A percentile compares a stretch with the other conserved stretches of the same genome.
These are phyloP conservation scores for Hetaerina americana DNA, from an alignment of 1,140 invertebrate species.

Conservation along the genomic window DNA sequence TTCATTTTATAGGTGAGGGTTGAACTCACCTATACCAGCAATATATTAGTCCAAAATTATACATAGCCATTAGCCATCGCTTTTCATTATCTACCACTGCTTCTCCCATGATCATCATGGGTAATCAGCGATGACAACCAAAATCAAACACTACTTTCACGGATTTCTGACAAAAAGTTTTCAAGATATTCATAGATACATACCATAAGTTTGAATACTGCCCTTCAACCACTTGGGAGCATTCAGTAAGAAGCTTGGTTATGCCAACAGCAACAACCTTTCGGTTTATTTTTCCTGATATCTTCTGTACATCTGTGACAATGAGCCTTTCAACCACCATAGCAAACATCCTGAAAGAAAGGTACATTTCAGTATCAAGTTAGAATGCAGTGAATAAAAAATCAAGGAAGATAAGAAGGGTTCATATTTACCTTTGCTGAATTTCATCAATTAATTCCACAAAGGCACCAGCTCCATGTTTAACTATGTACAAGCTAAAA, in stretches of 20 bases:
- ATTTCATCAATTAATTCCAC: constrained; percentile 72
- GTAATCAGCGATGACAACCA: too few species aligned
- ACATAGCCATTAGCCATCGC: too few species aligned
- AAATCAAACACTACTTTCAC: too few species aligned
- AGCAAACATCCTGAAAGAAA: constrained; percentile 67
- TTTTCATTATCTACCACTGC: too few species aligned
- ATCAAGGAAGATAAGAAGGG: neutral
- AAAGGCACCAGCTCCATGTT: constrained; percentile 56
- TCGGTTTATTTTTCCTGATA: constrained; percentile 63
- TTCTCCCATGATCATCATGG: too few species aligned
- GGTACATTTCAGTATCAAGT: constrained; percentile 7
- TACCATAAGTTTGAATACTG: constrained; percentile 53
- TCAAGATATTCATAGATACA: too few species aligned
- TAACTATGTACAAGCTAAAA: constrained; percentile 70
- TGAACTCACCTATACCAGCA: too few species aligned
- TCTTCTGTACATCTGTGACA: constrained; percentile 73
- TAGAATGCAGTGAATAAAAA: neutral
- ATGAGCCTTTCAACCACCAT: constrained; percentile 87
- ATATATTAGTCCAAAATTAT: too few species aligned
- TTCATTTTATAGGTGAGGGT: too few species aligned
- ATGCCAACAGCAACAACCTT: constrained; percentile 85
- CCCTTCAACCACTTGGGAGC: constrained; percentile 46
- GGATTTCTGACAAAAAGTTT: too few species aligned
- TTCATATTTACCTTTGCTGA: constrained; percentile 56
- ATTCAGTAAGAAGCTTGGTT: constrained; percentile 70